Base-by-base conservation (phyloP, 2,113 vertebrate species). In the Athene noctua region DNA sequence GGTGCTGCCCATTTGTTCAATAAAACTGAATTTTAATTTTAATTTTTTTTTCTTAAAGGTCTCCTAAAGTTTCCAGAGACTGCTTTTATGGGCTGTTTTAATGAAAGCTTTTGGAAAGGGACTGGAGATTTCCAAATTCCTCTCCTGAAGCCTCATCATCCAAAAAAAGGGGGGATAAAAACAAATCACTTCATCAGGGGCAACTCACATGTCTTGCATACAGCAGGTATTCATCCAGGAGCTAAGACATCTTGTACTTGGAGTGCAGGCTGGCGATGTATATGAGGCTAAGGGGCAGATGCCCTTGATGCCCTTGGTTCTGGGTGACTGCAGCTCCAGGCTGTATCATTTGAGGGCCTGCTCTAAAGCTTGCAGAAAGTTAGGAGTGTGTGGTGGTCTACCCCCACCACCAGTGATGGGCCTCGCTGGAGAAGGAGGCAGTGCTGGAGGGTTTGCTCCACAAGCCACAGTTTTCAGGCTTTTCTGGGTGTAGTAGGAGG, bases 11-110 rank as follows among this genome's bases (percentile, higher is more conserved):
- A 93, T 91, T 97, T 94, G 93, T 94, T 98, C 98, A 97, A 98
- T 98, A 98, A 98, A 98, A 94, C 36, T 61, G 34, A 95, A 94
- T 91, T 97, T 97, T 96, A 95, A 96, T 97, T 97, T 95, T 91
- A 36, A 32, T 92, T 70, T 77, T 96, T 87, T 92, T 54, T 40
- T 71, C 94, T 91, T 96, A 86, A 97, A 94, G 67, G 89, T 86
- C 97, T 96, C 62, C 80, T 92, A 96, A 97, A 94, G 59, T 97
- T 98, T 96, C 96, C 95, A 97, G 96, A 96, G 94, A 94, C 84
- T 95, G 91, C 55, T 86, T 96, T 97, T 97, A 98, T 90, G 81
- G 83, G 70, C 92, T 96, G 63, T 85, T 97, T 98, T 96, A 97
- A 97, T 96, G 92, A 97, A 95, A 86, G 65, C 49, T 90, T 96